Evolutionary conservation across 2,888 invertebrate genomes (phyloP).

Genomic region (Ectemnius lituratus): DNA sequence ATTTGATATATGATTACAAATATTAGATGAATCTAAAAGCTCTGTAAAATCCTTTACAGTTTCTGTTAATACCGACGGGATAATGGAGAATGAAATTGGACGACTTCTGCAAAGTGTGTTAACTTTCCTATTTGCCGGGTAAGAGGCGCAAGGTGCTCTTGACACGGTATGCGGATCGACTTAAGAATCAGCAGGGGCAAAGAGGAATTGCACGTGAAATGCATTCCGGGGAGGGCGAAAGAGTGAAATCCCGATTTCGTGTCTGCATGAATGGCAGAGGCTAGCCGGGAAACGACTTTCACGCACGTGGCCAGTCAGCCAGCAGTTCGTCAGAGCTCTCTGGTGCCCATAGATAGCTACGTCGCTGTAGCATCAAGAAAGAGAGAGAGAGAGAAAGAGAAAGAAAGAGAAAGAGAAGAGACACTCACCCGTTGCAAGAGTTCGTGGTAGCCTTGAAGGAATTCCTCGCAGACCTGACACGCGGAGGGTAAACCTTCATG

Average conservation of each 20-base stretch:
- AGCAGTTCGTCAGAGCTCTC: constrained; percentile 16
- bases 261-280: neutral
- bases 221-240: neutral
- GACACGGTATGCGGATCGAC: neutral
- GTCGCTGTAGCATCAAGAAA: constrained; percentile 26
- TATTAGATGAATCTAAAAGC: too few relatives aligned
- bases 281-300: neutral
- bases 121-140: too few relatives aligned
- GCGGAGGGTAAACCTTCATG: constrained; percentile 81
- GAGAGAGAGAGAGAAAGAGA: too few relatives aligned
- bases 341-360: constrained; percentile 32
- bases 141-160: too few relatives aligned
- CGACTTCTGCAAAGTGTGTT: too few relatives aligned
- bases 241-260: neutral
- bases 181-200: neutral
- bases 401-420: too few relatives aligned
- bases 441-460: constrained; percentile 84
- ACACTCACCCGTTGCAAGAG: constrained; percentile 84
- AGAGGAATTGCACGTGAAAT: neutral
- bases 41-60: too few relatives aligned
- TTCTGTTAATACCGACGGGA: too few relatives aligned
- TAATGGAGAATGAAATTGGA: too few relatives aligned
- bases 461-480: constrained; percentile 87
- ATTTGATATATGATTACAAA: too few relatives aligned
- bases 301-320: constrained; percentile 3